Evolutionary conservation across 2,113 vertebrate genomes (phyloP).

Genomic region (Oceanites oceanicus): DNA sequence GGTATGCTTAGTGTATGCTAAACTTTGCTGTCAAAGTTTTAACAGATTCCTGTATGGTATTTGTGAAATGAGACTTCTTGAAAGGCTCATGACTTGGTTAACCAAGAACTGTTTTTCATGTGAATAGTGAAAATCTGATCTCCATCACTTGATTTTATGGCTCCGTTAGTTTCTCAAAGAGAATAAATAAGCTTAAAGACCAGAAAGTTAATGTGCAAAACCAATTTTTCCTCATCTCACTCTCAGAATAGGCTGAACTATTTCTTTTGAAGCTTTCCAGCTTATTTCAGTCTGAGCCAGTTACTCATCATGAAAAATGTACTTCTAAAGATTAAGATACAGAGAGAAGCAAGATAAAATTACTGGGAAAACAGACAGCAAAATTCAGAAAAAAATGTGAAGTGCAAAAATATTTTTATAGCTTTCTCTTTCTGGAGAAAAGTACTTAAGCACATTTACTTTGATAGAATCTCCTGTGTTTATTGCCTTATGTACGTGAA

Average conservation of each 20-base stretch:
- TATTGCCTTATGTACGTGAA: background rate
- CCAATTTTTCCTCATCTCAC: background rate
- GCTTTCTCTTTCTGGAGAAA: background rate
- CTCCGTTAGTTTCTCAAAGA: background rate
- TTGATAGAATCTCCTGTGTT: background rate
- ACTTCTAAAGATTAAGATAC: background rate
- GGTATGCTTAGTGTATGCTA: background rate
- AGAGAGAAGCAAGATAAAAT: background rate
- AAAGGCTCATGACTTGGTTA: background rate
- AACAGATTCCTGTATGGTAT: background rate
- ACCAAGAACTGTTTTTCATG: background rate
- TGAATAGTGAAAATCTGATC: background rate
- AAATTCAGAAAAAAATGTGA: background rate
- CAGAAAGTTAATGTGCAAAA: background rate
- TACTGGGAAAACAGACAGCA: background rate
- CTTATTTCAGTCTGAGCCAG: background rate
- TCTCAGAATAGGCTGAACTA: background rate
- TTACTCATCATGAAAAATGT: background rate
- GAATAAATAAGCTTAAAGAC: background rate
- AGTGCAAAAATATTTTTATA: background rate
- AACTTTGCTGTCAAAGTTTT: background rate
- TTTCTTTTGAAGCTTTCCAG: background rate
- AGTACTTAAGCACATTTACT: background rate
- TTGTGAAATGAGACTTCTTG: background rate
- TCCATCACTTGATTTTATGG: background rate